Evolutionary conservation across 2,797 vertebrate genomes (phyloP).

Genomic region (Acropternis orthonyx): DNA sequence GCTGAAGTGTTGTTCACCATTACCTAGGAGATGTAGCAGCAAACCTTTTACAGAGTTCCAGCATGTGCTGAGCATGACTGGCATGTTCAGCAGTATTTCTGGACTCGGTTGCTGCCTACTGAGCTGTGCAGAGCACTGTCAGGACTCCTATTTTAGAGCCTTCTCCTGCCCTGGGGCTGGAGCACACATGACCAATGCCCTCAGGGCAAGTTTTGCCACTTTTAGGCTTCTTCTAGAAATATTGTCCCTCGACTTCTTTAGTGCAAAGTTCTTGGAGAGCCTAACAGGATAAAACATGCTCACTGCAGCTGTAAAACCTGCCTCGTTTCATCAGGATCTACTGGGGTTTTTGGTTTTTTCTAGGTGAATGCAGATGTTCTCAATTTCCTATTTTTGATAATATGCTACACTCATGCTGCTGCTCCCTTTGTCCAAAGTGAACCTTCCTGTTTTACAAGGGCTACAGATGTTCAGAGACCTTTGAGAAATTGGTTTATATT

Average conservation of each 20-base stretch:
- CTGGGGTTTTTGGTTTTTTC: not conserved
- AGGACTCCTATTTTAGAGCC: not conserved
- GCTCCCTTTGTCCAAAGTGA: not conserved
- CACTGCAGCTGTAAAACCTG: not conserved
- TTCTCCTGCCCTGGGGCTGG: not conserved
- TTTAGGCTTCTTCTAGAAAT: not conserved
- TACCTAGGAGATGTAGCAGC: not conserved
- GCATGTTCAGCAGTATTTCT: constrained; percentile 36
- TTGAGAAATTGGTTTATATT: not conserved
- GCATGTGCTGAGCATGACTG: not conserved
- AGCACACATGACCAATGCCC: not conserved
- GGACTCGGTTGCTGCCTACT: not conserved
- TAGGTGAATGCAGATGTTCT: not conserved
- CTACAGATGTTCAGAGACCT: not conserved
- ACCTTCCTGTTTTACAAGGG: not conserved
- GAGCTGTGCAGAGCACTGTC: not conserved
- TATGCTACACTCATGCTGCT: not conserved
- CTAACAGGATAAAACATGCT: not conserved
- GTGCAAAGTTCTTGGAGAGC: not conserved
- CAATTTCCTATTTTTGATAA: not conserved
- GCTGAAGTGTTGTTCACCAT: not conserved
- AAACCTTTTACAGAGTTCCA: not conserved
- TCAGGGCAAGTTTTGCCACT: not conserved
- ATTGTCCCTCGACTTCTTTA: not conserved
- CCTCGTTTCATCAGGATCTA: not conserved